Evolutionary conservation across 2,888 invertebrate species (phyloP), one percentile per base, ranked within the genome.

Genomic region (Cephus nigrinus): DNA sequence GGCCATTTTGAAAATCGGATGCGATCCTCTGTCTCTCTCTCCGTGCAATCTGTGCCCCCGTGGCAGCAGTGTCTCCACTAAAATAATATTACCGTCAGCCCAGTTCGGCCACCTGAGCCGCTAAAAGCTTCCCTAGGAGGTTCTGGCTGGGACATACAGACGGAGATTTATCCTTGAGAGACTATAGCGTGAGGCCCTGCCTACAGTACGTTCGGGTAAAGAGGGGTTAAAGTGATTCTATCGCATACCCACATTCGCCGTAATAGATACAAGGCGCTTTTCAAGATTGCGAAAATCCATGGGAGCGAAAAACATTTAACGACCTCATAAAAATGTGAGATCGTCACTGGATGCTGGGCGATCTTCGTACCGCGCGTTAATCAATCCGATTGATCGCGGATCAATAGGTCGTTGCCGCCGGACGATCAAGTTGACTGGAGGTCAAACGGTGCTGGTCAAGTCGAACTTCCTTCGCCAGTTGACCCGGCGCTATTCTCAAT

Each of bases 341-440:
- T 55, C 23, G 40, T 23, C 23, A 23, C 23, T 9, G 55, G 55
- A 55, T 23, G 23, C 55, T 55, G 5, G 23, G 0, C 23, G 23
- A 55, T 55, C 55, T 23, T 55, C 55, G 9, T 32, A 33, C 71
- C 12, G 71, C 36, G 88, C 86, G 87, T 87, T 86, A 90, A 90
- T 90, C 88, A 90, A 90, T 90, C 84, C 87, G 90, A 91, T 91
- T 90, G 90, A 91, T 91, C 88, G 87, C 87, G 83, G 88, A 90
- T 91, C 90, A 90, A 90, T 90, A 86, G 88, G 87, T 88, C 87
- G 82, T 85, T 83, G 83, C 82, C 83, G 82, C 84, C 83, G 81
- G 82, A 85, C 83, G 85, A 87, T 88, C 84, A 84, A 84, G 85
- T 87, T 83, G 76, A 80, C 78, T 80, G 68, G 75, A 84, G 89